phyloP scores from a whole-genome alignment of 2,888 invertebrate species.

The Luperina nickerlii region DNA sequence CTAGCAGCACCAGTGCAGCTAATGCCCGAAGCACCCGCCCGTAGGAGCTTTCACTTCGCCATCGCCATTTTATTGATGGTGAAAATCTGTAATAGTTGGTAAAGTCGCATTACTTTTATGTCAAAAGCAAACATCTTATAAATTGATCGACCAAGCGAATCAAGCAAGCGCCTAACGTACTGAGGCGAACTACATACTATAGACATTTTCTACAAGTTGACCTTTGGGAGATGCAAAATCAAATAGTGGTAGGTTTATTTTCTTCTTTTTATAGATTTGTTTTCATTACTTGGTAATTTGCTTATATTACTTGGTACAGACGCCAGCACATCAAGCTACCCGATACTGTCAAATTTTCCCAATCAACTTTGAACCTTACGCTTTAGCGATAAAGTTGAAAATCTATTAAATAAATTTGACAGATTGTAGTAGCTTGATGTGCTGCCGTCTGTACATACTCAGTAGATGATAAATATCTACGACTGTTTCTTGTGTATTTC shows the following conservation, averaged over 20 bases:
- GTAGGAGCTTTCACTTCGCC: constrained; percentile 90
- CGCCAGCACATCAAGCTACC: too few relatives aligned
- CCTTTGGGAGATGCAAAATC: background rate
- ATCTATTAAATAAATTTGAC: too few relatives aligned
- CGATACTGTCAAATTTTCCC: too few relatives aligned
- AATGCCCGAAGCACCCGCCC: constrained; percentile 91
- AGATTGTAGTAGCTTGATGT: too few relatives aligned
- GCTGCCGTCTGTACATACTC: too few relatives aligned
- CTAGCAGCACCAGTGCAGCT: constrained; percentile 91
- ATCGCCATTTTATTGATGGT: constrained; percentile 78
- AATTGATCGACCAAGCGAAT: background rate
- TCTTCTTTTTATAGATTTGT: background rate
- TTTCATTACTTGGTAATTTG: background rate
- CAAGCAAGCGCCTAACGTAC: background rate
- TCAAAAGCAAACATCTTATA: background rate
- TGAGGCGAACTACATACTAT: background rate
- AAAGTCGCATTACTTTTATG: too few relatives aligned
- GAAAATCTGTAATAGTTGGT: constrained; percentile 73
- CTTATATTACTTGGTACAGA: background rate
- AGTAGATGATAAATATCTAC: background rate
- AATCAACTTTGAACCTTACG: too few relatives aligned
- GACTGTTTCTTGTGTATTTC: background rate
- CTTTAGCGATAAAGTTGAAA: too few relatives aligned
- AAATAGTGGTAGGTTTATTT: background rate
- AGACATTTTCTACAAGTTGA: background rate